These are phyloP conservation scores for Salvelinus namaycush DNA, from an alignment of 2,113 vertebrate genomes.

Conservation along the genomic window DNA sequence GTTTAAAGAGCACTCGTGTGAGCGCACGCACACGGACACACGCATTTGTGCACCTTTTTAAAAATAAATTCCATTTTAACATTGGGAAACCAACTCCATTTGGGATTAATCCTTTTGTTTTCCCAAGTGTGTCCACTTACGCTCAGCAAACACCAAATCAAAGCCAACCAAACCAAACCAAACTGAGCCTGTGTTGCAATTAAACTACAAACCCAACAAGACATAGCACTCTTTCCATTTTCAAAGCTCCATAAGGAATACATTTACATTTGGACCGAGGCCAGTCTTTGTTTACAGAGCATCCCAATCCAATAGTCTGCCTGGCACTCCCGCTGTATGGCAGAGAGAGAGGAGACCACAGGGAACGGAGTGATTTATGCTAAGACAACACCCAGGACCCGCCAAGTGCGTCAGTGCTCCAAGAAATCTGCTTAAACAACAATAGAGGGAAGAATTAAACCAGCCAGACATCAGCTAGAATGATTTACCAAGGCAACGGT, in stretches of 20 bases:
- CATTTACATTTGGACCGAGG: slow-evolving; percentile 2
- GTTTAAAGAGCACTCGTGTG: neutral
- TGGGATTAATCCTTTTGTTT: neutral
- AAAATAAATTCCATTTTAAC: too few relatives aligned
- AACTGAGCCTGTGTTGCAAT: neutral
- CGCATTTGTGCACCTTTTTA: neutral
- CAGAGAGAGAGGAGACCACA: neutral
- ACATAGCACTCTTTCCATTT: neutral
- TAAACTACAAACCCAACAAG: neutral
- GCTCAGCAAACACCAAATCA: neutral
- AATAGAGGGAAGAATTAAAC: slow-evolving; percentile 18
- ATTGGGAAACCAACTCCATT: neutral
- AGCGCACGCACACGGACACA: neutral
- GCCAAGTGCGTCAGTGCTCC: slow-evolving; percentile 24
- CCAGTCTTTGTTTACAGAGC: neutral
- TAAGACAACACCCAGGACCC: slow-evolving; percentile 4
- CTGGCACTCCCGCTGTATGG: neutral
- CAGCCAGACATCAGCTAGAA: neutral
- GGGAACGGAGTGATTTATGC: slow-evolving; percentile 18
- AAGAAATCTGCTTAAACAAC: slow-evolving; percentile 3
- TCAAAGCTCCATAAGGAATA: slow-evolving; percentile 3
- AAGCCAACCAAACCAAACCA: neutral
- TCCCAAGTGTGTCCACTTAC: neutral
- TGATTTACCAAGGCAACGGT: neutral
- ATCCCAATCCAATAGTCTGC: neutral